Evolutionary conservation across 2,797 vertebrate species (phyloP).

Genomic region (Alcedo quadribrachys): DNA sequence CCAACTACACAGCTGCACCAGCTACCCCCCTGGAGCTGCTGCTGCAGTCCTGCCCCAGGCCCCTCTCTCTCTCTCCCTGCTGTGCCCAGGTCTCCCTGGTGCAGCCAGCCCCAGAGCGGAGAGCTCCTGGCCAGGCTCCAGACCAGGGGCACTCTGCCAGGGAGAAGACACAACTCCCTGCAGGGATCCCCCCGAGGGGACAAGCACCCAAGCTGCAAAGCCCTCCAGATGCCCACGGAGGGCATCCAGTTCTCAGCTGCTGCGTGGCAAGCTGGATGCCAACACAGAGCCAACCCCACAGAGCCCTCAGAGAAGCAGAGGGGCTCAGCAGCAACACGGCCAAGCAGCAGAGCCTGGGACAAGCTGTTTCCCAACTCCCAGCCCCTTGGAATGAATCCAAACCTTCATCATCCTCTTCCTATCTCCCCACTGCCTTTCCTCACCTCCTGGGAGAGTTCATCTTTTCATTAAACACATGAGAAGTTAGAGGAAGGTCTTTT

Average conservation of each 20-base stretch:
- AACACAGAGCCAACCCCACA: too few relatives aligned
- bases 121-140: background rate
- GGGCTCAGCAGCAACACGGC: rapidly evolving
- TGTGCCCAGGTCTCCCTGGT: background rate
- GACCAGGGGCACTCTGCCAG: background rate
- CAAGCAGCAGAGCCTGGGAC: background rate
- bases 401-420: background rate
- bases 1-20: rapidly evolving
- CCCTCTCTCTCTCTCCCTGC: background rate
- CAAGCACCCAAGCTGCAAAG: too few relatives aligned
- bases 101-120: too few relatives aligned
- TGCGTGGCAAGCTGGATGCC: background rate
- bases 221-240: too few relatives aligned
- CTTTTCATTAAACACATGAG: background rate
- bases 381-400: background rate
- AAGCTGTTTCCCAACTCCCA: background rate
- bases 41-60: background rate
- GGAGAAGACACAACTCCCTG: background rate
- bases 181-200: background rate
- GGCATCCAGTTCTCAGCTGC: background rate
- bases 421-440: background rate
- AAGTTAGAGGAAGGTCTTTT: background rate
- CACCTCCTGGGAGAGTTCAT: background rate
- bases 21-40: too few relatives aligned
- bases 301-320: background rate